A percentile compares a stretch with the other conserved stretches of the same genome.
Evolutionary conservation across 2,888 invertebrate species (phyloP).

Genomic region (Spisula solida): DNA sequence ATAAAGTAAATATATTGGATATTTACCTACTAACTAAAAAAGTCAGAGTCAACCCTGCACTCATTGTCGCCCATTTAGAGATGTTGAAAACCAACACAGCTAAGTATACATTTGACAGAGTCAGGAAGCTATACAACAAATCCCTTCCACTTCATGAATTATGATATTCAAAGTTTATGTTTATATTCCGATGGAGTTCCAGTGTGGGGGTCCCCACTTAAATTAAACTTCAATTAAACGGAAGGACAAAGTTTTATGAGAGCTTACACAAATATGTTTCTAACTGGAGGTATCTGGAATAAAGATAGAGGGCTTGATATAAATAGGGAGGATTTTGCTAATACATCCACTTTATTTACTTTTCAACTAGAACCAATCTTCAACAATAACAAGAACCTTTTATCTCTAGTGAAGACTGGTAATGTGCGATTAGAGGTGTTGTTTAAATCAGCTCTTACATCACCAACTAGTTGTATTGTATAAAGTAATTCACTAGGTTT

Average conservation of each 20-base stretch:
- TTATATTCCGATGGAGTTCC: conserved; percentile 58
- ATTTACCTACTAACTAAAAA: conserved; percentile 59
- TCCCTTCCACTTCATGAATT: conserved; percentile 62
- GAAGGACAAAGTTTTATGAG: conserved; percentile 42
- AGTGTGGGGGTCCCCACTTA: conserved; percentile 60
- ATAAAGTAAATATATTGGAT: conserved; percentile 61
- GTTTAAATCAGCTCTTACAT: conserved; percentile 44
- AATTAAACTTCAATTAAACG: conserved; percentile 53
- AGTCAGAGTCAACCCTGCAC: conserved; percentile 58
- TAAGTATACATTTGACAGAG: conserved; percentile 57
- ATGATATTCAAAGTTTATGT: conserved; percentile 55
- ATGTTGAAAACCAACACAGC: conserved; percentile 62
- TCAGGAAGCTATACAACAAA: conserved; percentile 59
- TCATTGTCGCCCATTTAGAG: conserved; percentile 61
- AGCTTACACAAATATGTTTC: conserved; percentile 57
- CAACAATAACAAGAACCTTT: conserved; percentile 40
- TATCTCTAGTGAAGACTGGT: conserved; percentile 62
- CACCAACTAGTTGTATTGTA: conserved; percentile 53
- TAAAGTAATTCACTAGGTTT: conserved; percentile 56
- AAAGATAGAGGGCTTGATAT: conserved; percentile 54
- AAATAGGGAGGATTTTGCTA: conserved; percentile 50
- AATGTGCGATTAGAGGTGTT: conserved; percentile 62
- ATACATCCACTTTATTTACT: conserved; percentile 51
- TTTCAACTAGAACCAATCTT: conserved; percentile 65
- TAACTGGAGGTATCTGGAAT: conserved; percentile 49